Conservation (phyloP, 2,113 vertebrate genomes). For the Podiceps cristatus region DNA sequence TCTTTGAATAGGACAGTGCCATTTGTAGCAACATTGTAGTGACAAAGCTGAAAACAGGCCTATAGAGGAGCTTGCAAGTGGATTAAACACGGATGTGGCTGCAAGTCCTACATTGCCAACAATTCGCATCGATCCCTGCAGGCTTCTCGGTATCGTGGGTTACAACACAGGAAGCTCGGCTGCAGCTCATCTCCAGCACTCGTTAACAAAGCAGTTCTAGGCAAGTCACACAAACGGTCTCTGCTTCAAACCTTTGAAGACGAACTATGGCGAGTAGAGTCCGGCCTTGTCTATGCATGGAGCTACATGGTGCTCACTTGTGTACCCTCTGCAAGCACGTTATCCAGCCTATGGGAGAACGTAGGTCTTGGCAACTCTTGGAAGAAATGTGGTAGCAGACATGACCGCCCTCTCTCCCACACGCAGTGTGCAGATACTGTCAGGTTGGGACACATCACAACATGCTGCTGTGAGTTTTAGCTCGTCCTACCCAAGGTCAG, state of each 20-base stretch:
- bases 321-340: background rate
- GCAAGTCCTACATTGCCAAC: background rate
- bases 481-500: background rate
- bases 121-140: rapidly evolving
- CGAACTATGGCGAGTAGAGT: background rate
- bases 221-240: background rate
- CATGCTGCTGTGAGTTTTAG: background rate
- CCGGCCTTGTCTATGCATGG: background rate
- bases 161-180: background rate
- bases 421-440: background rate
- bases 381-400: background rate
- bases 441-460: background rate
- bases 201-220: background rate
- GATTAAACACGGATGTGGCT: background rate
- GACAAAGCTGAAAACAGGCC: background rate
- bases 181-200: background rate
- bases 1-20: background rate
- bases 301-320: background rate
- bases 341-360: background rate
- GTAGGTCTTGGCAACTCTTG: background rate
- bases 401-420: background rate
- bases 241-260: background rate
- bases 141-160: background rate
- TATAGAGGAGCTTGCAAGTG: background rate
- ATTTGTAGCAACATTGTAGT: background rate